Conservation (phyloP, 2,888 invertebrate species). For the Auanema sp. region DNA sequence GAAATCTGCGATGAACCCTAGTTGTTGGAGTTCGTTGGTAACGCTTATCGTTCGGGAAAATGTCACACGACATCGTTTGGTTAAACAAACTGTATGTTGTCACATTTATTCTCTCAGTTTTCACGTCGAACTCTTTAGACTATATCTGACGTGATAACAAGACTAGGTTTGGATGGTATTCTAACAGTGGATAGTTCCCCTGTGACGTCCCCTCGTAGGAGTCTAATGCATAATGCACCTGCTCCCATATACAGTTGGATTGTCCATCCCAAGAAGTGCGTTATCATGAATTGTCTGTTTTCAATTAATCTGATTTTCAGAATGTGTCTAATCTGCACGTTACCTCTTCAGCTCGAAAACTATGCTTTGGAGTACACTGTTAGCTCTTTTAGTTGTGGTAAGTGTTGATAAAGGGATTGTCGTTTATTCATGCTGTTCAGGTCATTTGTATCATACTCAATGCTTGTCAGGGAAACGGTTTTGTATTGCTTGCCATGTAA, state of each 20-base stretch:
- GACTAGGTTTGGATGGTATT: no score
- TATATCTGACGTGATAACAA: no score
- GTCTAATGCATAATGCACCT: conserved; percentile 13
- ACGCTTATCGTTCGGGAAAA: no score
- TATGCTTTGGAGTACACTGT: no score
- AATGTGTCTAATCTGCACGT: conserved; percentile 41
- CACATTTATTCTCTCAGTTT: no score
- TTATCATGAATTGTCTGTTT: not conserved
- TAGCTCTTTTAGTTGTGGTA: no score
- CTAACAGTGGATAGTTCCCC: conserved; percentile 4
- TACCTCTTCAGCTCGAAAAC: conserved; percentile 22
- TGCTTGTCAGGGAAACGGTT: conserved; percentile 28
- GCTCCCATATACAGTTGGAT: conserved; percentile 37
- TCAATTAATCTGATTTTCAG: conserved; percentile 22
- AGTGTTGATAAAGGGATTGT: no score
- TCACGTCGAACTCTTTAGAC: no score
- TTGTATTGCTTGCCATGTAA: conserved; percentile 35
- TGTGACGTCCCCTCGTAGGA: conserved; percentile 9
- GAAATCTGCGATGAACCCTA: no score
- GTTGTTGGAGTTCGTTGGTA: no score
- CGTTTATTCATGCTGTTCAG: conserved; percentile 7
- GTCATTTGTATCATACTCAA: conserved; percentile 41
- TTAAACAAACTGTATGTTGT: no score
- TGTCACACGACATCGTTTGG: no score
- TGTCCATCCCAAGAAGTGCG: conserved; percentile 32